Evolutionary conservation across 2,797 vertebrate genomes (phyloP), one percentile per base, ranked within the genome.

Genomic region (Mormyrops attenuatus): DNA sequence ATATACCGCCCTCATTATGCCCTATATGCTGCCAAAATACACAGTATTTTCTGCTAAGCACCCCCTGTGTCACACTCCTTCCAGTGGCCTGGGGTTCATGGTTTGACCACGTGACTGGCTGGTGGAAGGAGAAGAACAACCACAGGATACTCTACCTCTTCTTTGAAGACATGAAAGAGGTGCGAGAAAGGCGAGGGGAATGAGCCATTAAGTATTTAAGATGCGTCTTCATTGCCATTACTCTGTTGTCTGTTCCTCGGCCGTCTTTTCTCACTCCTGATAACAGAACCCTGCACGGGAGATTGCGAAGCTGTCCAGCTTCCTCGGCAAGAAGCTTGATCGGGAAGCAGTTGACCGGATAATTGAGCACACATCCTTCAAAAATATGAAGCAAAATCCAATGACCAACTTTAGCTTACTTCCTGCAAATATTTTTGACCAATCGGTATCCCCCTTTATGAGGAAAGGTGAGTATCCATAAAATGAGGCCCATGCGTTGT

Each of bases 71-170:
- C 7, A 52, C 84, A 49, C 22, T 52, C 49, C n/a, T 34, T 22
- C 1, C 94, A 98, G 97, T 97, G 93, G 90, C 92, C 0, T 97
- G 96, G 97, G 97, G 97, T 49, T 96, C 97, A 55, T 98, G 97
- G 97, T 96, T 97, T 4, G 95, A 97, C 60, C 97, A 98, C 2
- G 97, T 97, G 55, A 97, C 96, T 93, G 96, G 94, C 85, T 97
- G 95, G 94, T 97, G 97, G 97, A 73, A 90, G 38, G 94, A 95
- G 89, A 94, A 91, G 92, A 94, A 97, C 88, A 94, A 94, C 66
- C 94, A 86, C 89, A 95, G 93, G 22, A 96, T 98, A 47, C 96
- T 97, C 41, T 98, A 96, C 88, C 89, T 97, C 60, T 97, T 97
- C 94, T 97, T 94, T 20, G 97, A 97, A 91, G 96, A 97, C 91